Conservation (phyloP, 1,140 invertebrate species). For the Polyergus mexicanus region DNA sequence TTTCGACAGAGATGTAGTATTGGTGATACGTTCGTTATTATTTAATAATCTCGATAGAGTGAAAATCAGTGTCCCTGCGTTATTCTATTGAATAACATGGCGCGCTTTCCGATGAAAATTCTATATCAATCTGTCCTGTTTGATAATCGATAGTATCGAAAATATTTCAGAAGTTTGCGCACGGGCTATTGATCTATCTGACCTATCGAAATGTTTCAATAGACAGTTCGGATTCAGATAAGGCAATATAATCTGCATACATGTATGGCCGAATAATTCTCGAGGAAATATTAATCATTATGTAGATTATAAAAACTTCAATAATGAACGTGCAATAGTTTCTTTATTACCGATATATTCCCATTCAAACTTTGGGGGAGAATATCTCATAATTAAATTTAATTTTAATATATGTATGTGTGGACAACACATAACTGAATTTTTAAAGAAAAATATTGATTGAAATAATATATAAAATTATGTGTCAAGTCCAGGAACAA, state of each 20-base stretch:
- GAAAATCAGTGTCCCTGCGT: not conserved
- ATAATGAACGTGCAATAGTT: constrained; percentile 14
- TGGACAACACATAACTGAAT: not conserved
- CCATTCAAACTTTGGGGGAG: not conserved
- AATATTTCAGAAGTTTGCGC: constrained; percentile 7
- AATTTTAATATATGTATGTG: not conserved
- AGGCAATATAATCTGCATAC: not conserved
- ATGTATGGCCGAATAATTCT: not conserved
- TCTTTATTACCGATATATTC: not conserved
- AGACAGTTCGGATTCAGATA: not conserved
- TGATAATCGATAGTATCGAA: constrained; percentile 32
- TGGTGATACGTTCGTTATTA: not conserved
- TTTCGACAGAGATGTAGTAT: not conserved
- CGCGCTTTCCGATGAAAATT: constrained; percentile 2
- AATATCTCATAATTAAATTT: not conserved
- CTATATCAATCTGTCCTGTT: constrained; percentile 14
- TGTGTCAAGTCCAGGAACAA: not conserved
- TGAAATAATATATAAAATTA: not conserved
- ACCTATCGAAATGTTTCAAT: constrained; percentile 21
- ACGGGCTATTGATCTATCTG: not conserved
- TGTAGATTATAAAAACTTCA: not conserved
- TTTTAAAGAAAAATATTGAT: too few relatives aligned
- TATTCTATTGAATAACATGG: not conserved
- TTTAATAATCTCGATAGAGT: constrained; percentile 23
- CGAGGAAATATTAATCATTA: not conserved